These are phyloP conservation scores for Epirrhoe alternata DNA, from an alignment of 2,888 invertebrate genomes.

Conservation along the genomic window DNA sequence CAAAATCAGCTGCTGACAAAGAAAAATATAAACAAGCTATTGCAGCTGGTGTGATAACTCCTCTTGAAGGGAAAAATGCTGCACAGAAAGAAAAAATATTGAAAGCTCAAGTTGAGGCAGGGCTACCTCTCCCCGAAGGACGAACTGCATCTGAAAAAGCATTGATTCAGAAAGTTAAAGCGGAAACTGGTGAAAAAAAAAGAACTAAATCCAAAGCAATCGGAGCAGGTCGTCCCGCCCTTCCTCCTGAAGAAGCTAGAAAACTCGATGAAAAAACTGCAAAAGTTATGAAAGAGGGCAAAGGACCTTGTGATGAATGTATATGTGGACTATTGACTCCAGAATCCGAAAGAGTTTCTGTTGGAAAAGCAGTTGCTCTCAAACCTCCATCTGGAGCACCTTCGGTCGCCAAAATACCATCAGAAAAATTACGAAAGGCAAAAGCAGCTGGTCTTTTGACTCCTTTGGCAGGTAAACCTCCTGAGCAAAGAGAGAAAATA, in stretches of 20 bases:
- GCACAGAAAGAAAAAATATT: conserved; percentile 45
- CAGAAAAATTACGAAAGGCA: conserved; percentile 35
- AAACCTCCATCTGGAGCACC: conserved; percentile 39
- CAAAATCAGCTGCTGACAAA: conserved; percentile 36
- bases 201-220: conserved; percentile 40
- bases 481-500: conserved; percentile 49
- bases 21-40: conserved; percentile 31
- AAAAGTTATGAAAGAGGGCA: conserved; percentile 48
- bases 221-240: conserved; percentile 33
- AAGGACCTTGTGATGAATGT: conserved; percentile 51
- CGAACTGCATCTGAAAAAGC: conserved; percentile 43
- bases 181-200: conserved; percentile 24
- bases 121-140: conserved; percentile 48
- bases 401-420: conserved; percentile 10
- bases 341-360: conserved; percentile 34
- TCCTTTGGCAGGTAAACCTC: conserved; percentile 51
- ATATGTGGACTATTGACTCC: conserved; percentile 48
- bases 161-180: conserved; percentile 35
- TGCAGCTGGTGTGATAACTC: conserved; percentile 43
- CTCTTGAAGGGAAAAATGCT: conserved; percentile 41
- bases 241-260: conserved; percentile 36
- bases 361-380: conserved; percentile 31
- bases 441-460: conserved; percentile 42
- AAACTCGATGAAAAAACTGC: conserved; percentile 36
- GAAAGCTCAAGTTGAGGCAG: conserved; percentile 35